Evolutionary conservation across 2,888 invertebrate species (phyloP).

Genomic region (Tinea semifulvella): DNA sequence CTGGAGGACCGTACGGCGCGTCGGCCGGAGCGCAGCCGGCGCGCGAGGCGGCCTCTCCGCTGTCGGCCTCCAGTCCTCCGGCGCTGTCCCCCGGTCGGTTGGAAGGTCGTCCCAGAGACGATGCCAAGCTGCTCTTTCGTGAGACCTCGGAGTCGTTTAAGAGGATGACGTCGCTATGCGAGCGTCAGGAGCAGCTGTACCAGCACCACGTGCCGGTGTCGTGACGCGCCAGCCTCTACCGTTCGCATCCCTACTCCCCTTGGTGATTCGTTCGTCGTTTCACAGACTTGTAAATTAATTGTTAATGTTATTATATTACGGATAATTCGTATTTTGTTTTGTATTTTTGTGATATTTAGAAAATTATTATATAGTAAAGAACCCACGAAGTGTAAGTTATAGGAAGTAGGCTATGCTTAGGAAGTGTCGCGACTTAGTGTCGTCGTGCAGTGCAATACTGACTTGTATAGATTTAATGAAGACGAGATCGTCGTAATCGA

Average conservation of each 20-base stretch:
- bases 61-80: conserved; percentile 58
- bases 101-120: conserved; percentile 51
- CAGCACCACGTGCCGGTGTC: conserved; percentile 65
- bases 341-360: conserved; percentile 68
- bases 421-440: conserved; percentile 28
- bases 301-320: conserved; percentile 60
- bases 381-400: conserved; percentile 64
- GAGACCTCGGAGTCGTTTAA: conserved; percentile 61
- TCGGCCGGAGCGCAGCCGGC: conserved; percentile 48
- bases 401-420: conserved; percentile 51
- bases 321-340: conserved; percentile 61
- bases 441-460: conserved; percentile 59
- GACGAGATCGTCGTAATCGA: conserved; percentile 55
- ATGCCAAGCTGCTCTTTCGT: conserved; percentile 62
- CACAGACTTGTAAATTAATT: conserved; percentile 53
- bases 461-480: conserved; percentile 59
- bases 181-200: conserved; percentile 62
- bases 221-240: conserved; percentile 48
- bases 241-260: conserved; percentile 35
- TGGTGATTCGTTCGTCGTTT: conserved; percentile 43
- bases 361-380: conserved; percentile 59
- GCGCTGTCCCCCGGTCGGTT: conserved; percentile 56
- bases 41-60: conserved; percentile 54
- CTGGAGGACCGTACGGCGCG: conserved; percentile 47
- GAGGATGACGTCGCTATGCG: conserved; percentile 62